Conservation (phyloP, 2,797 vertebrate species). For the Tokudaia tokunoshimensis region DNA sequence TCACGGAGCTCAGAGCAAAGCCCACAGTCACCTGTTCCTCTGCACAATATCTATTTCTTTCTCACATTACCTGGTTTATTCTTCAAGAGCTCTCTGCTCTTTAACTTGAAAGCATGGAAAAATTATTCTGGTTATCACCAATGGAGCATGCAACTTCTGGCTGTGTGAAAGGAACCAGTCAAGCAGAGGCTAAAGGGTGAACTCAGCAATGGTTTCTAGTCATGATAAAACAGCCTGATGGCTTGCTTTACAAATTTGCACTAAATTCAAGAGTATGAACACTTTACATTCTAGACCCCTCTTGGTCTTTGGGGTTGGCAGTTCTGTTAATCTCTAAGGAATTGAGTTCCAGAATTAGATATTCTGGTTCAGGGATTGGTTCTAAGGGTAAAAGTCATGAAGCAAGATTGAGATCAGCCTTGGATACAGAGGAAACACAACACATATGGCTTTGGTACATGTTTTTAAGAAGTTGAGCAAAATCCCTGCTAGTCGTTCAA, state of each 20-base stretch:
- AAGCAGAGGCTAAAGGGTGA: constrained; percentile 38
- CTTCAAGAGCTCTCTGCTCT: neutral
- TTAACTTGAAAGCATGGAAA: constrained; percentile 22
- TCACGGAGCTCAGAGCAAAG: neutral
- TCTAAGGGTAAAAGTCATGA: constrained; percentile 57
- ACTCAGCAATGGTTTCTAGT: neutral
- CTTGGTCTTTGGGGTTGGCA: neutral
- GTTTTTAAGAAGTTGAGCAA: constrained; percentile 65
- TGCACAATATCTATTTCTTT: neutral
- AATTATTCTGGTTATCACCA: neutral
- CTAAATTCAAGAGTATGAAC: neutral
- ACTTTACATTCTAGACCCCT: neutral
- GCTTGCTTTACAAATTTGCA: neutral
- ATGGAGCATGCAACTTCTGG: neutral
- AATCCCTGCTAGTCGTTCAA: constrained; percentile 40
- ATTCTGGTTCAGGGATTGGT: constrained; percentile 11
- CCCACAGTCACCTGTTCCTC: neutral
- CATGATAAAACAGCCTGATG: neutral
- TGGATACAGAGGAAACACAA: constrained; percentile 63
- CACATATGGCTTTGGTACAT: constrained; percentile 48
- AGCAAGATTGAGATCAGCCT: constrained; percentile 53
- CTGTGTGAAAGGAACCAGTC: neutral
- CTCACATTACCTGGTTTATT: neutral
- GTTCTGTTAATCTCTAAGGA: constrained; percentile 3
- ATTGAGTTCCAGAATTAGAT: constrained; percentile 50